phyloP scores from a whole-genome alignment of 2,888 invertebrate genomes.

The Eurois occulta region DNA sequence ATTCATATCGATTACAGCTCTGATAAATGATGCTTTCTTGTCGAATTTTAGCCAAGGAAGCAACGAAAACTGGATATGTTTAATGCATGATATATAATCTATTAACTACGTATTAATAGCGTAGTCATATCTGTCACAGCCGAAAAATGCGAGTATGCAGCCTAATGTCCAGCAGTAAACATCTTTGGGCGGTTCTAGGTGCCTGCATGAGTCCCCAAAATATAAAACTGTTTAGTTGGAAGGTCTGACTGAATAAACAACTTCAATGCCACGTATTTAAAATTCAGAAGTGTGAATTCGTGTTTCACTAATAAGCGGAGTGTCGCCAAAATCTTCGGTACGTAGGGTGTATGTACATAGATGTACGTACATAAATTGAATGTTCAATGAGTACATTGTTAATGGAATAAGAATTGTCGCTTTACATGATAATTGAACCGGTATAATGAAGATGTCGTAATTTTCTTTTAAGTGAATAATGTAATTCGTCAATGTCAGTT shows the following conservation, averaged over 20 bases:
- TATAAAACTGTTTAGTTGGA: background rate
- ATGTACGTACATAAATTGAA: background rate
- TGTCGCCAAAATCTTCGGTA: slow-evolving; percentile 25
- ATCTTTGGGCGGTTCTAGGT: background rate
- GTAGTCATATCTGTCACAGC: background rate
- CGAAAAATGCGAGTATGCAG: background rate
- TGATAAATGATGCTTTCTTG: slow-evolving; percentile 23
- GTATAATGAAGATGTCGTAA: slow-evolving; percentile 27
- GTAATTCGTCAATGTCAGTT: slow-evolving; percentile 23
- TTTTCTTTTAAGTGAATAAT: slow-evolving; percentile 13
- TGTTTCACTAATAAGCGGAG: slow-evolving; percentile 50
- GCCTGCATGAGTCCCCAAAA: background rate
- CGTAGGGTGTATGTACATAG: background rate
- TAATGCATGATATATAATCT: background rate
- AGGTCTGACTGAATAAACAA: background rate
- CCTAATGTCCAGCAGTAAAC: background rate
- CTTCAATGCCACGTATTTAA: slow-evolving; percentile 18
- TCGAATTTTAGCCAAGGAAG: background rate
- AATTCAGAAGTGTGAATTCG: slow-evolving; percentile 50
- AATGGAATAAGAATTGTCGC: slow-evolving; percentile 11
- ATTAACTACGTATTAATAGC: background rate
- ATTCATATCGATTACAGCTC: slow-evolving; percentile 41
- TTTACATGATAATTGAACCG: slow-evolving; percentile 45
- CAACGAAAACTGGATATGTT: background rate
- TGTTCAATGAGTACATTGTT: slow-evolving; percentile 43